These are phyloP conservation scores for Onychomys leucogaster DNA, from an alignment of 2,797 vertebrate genomes.

Conservation along the genomic window DNA sequence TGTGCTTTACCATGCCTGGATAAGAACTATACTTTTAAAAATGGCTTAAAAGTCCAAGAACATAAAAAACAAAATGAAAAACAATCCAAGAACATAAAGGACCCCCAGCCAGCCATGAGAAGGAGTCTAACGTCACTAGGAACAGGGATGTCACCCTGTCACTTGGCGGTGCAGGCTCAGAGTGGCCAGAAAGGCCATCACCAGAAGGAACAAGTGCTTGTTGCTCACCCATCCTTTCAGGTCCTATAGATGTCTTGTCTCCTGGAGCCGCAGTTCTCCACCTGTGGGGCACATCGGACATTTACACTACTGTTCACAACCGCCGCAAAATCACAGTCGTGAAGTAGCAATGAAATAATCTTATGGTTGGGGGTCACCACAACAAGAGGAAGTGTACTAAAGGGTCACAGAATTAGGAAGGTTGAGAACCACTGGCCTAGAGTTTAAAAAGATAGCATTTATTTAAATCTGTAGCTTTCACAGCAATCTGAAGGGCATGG, in stretches of 20 bases:
- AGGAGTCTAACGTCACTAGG: not conserved
- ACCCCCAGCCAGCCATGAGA: not conserved
- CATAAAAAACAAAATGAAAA: no score
- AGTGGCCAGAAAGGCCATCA: not conserved
- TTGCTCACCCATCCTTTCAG: not conserved
- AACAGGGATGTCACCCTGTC: not conserved
- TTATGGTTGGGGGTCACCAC: not conserved
- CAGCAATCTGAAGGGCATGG: not conserved
- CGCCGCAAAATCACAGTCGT: not conserved
- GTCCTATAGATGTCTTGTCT: not conserved
- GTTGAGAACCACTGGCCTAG: not conserved
- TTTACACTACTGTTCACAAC: not conserved
- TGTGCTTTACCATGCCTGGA: not conserved
- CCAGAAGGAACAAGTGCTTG: not conserved
- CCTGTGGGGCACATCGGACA: not conserved
- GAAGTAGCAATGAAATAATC: not conserved
- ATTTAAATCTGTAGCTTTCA: not conserved
- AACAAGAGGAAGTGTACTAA: not conserved
- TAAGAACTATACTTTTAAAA: not conserved
- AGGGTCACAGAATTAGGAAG: not conserved
- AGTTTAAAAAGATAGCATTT: not conserved
- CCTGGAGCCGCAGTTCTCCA: not conserved
- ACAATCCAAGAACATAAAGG: not conserved
- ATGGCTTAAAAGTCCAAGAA: not conserved
- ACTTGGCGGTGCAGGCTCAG: not conserved